Base-by-base conservation (phyloP, 2,888 invertebrate genomes). In the Argyresthia albistria region DNA sequence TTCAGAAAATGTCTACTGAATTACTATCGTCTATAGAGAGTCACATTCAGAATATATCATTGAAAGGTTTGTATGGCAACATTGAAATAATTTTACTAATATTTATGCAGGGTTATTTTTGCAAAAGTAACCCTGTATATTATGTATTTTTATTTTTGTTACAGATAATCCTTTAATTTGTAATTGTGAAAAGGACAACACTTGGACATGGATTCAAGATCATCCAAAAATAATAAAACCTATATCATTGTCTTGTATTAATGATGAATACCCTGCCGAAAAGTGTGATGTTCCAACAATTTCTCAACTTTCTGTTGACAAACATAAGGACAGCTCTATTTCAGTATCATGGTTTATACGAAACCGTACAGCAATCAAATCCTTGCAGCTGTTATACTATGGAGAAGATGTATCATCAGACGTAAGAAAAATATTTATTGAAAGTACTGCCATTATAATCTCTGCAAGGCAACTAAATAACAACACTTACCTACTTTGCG, bases 181-280 rank as follows among this genome's bases (percentile, higher is more conserved):
- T 82, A 94, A 92, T 69, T 97, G 97, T 77, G 95, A 96, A 73
- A 93, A 95, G 64, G 94, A 95, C 74, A 95, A 96, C 74, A 91
- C 96, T 42, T 96, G 97, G 95, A 94, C 96, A 71, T 97, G 97
- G 97, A 89, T 97, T 62, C 90, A 95, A 69, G 94, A 95, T 76
- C 95, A 97, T 83, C 93, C 94, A 11, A 83, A 79, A 67, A 78
- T 80, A 58, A 74, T 87, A 52, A 80, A 80, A 58, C 63, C 75
- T 3, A 76, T 70, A 54, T 66, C 73, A 51, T 73, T 80, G 2
- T 67, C 73, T 47, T 87, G 87, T 54, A 57, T 73, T 12, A 80
- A 84, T 54, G 69, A 81, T 57, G 83, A 86, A 56, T 81, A 82
- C 60, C 86, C 84, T 1, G 80, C 70, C 58, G 80, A 81, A 58